phyloP scores from a whole-genome alignment of 2,113 vertebrate genomes.

The Ploceus nigricollis region DNA sequence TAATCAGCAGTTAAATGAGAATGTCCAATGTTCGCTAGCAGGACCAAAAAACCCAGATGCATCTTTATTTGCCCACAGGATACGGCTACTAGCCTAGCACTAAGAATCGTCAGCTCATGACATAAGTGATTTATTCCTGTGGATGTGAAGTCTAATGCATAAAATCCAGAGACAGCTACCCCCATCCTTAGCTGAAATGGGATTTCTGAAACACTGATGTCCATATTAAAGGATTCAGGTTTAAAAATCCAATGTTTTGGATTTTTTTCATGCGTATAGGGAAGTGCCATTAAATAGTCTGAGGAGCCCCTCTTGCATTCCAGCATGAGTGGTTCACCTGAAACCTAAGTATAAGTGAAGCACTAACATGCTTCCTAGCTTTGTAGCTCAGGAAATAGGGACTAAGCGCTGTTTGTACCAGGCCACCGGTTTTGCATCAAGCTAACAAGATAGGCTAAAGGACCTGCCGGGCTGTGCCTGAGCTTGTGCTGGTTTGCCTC shows the following conservation, averaged over 20 bases:
- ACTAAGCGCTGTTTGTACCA: neutral
- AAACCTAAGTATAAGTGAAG: neutral
- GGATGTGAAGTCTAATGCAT: neutral
- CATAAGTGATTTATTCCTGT: neutral
- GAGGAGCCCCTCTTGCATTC: neutral
- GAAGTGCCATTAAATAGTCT: neutral
- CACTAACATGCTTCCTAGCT: neutral
- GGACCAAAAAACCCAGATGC: rapidly evolving
- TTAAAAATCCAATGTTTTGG: neutral
- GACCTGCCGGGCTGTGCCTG: neutral
- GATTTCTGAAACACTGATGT: neutral
- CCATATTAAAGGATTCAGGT: neutral
- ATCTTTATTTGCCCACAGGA: neutral
- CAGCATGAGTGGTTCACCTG: neutral
- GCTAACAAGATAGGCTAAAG: neutral
- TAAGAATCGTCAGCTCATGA: neutral
- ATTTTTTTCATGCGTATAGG: neutral
- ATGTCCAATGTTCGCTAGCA: neutral
- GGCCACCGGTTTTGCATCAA: neutral
- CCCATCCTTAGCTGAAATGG: neutral
- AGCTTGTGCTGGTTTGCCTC: neutral
- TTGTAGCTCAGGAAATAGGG: neutral
- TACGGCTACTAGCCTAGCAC: neutral
- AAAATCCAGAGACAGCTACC: neutral
- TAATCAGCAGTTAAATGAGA: neutral